A percentile compares a stretch with the other conserved stretches of the same genome.
Conservation (phyloP, 2,888 invertebrate species). For the Calameuta filiformis region DNA sequence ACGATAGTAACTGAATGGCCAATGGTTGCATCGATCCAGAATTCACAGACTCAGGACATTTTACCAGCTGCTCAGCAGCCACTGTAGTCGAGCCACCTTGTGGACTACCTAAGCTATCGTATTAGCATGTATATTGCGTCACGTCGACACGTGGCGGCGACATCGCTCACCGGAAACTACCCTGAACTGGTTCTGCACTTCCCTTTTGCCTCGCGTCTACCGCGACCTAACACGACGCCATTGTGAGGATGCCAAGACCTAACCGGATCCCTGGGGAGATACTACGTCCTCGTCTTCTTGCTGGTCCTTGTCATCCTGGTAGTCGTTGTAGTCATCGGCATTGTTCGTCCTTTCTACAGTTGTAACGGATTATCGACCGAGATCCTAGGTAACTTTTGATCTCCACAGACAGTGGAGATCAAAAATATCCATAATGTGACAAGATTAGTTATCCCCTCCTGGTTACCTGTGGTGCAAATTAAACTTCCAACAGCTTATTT, state of each 20-base stretch:
- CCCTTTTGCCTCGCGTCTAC: constrained; percentile 26
- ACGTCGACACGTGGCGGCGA: constrained; percentile 40
- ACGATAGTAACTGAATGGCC: too few species aligned
- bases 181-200: constrained; percentile 6
- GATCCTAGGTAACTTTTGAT: too few species aligned
- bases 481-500: too few species aligned
- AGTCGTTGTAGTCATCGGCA: too few species aligned
- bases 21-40: too few species aligned
- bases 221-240: not conserved
- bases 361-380: too few species aligned
- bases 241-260: not conserved
- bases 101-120: constrained; percentile 35
- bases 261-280: not conserved
- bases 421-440: too few species aligned
- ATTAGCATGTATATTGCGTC: constrained; percentile 52
- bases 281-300: not conserved
- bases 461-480: too few species aligned
- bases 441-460: too few species aligned
- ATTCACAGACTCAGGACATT: not conserved
- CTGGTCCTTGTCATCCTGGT: too few species aligned
- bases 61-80: constrained; percentile 3
- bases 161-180: constrained; percentile 32
- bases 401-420: too few species aligned
- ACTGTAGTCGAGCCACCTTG: constrained; percentile 11
- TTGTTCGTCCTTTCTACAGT: too few species aligned